A percentile compares a stretch with the other conserved stretches of the same genome.
Conservation (phyloP, 2,888 invertebrate genomes). For the Pollenia griseotomentosa region DNA sequence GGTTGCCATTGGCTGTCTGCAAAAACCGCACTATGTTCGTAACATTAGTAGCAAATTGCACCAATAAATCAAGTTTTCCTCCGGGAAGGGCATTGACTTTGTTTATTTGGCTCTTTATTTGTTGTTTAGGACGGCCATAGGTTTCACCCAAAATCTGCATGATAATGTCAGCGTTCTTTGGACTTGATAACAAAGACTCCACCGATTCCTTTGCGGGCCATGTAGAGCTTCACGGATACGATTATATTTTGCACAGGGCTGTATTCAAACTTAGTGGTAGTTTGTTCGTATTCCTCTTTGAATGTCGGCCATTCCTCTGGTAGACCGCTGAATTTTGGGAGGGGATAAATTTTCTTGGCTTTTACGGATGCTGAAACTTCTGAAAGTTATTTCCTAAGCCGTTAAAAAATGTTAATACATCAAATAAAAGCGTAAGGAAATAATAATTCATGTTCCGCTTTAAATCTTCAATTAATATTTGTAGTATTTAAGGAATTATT, state of each 20-base stretch:
- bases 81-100: neutral
- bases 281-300: neutral
- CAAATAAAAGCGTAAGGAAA: too few relatives aligned
- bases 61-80: neutral
- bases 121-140: constrained; percentile 17
- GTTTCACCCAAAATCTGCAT: neutral
- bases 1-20: neutral
- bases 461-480: too few relatives aligned
- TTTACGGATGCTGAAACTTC: too few relatives aligned
- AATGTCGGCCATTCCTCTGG: constrained; percentile 38
- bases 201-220: constrained; percentile 28
- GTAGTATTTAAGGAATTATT: too few relatives aligned
- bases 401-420: too few relatives aligned
- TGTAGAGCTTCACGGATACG: constrained; percentile 21
- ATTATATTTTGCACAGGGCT: constrained; percentile 23
- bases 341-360: neutral
- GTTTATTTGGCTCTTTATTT: constrained; percentile 37
- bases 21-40: neutral
- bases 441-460: too few relatives aligned
- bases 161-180: neutral
- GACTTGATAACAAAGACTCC: neutral
- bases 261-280: constrained; percentile 12
- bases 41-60: too few relatives aligned
- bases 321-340: neutral
- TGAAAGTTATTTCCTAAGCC: too few relatives aligned